Percentiles rank a stretch among this genome's conserved stretches.
Evolutionary conservation across 1,140 invertebrate species (phyloP).

Genomic region (Drosophila simulans): DNA sequence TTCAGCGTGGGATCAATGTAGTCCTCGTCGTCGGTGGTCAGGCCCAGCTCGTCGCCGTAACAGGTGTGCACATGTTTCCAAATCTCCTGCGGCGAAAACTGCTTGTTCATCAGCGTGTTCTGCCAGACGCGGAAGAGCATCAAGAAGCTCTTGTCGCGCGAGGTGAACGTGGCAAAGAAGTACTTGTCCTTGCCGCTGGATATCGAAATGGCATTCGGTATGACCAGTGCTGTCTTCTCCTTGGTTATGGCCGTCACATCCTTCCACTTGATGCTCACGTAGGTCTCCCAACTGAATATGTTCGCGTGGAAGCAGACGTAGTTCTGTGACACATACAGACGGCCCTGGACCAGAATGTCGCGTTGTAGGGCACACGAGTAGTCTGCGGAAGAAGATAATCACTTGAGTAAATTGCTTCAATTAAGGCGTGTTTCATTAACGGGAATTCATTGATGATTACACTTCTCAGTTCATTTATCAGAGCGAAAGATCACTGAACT

Average conservation of each 20-base stretch:
- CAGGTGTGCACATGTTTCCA: conserved; percentile 95
- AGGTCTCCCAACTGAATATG: conserved; percentile 97
- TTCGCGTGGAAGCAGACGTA: conserved; percentile 98
- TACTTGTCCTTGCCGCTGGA: conserved; percentile 93
- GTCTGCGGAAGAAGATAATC: conserved; percentile 87
- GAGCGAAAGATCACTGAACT: background rate
- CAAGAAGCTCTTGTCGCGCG: conserved; percentile 96
- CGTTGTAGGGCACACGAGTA: conserved; percentile 98
- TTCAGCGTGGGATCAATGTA: conserved; percentile 87
- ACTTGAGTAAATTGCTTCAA: background rate
- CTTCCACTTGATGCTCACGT: conserved; percentile 92
- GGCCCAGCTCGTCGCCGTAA: conserved; percentile 96
- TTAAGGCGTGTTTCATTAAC: background rate
- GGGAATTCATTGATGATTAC: background rate
- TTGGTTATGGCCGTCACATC: conserved; percentile 96
- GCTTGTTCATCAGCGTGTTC: conserved; percentile 96
- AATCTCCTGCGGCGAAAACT: conserved; percentile 93
- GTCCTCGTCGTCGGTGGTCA: conserved; percentile 97
- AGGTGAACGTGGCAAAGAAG: conserved; percentile 96
- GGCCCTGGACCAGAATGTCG: conserved; percentile 96
- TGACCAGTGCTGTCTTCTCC: conserved; percentile 95
- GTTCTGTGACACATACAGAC: conserved; percentile 96
- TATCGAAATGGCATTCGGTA: conserved; percentile 97
- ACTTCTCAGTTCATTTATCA: background rate
- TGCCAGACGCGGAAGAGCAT: conserved; percentile 98